Base-by-base conservation (phyloP, 2,113 vertebrate species). In the Hyperopisus bebe region DNA sequence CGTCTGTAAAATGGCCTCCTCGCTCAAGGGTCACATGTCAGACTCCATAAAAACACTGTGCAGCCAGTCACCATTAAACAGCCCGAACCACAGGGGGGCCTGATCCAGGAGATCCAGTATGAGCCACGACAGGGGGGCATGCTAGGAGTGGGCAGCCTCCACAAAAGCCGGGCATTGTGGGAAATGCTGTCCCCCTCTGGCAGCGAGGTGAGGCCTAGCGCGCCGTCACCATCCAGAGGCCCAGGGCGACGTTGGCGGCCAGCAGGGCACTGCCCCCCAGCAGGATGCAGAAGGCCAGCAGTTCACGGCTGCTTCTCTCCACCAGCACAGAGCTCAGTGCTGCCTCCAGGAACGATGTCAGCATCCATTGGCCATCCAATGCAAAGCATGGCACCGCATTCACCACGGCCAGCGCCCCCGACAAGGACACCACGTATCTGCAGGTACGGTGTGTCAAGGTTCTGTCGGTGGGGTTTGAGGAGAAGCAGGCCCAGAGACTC, bases 301-400 rank as follows among this genome's bases (percentile, higher is more conserved):
- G 95, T 92, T 99, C 98, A 19, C 97, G 96, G 93, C 95, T 96
- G 89, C 97, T 97, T 62, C 96, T 97, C 91, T 99, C 97, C 24
- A 95, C 95, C 90, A 99, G 95, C 62, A 98, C 92, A 46, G 96
- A 95, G 50, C 96, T 97, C 92, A 99, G 94, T 0, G 97, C 97
- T 88, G 97, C 98, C 96, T 99, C 98, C 92, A 99, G 93, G 92
- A 99, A 97, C 1, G 98, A 97, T 92, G 97, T 98, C 90, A 99
- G 95, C 96, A 99, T 99, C 98, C 98, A 99, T 92, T 99, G 98
- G 10, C 98, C 98, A 62, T 99, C 98, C 91, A 99, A 95, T 39
- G 98, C 98, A 0, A 99, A 99, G 93, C 98, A 99, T 4, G 98
- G 98, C 39, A 99, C 98, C 0, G 98, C 98, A 92, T 99, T 99